Evolutionary conservation across 2,797 vertebrate species (phyloP).

Genomic region (Parotocinclus haroldoi): DNA sequence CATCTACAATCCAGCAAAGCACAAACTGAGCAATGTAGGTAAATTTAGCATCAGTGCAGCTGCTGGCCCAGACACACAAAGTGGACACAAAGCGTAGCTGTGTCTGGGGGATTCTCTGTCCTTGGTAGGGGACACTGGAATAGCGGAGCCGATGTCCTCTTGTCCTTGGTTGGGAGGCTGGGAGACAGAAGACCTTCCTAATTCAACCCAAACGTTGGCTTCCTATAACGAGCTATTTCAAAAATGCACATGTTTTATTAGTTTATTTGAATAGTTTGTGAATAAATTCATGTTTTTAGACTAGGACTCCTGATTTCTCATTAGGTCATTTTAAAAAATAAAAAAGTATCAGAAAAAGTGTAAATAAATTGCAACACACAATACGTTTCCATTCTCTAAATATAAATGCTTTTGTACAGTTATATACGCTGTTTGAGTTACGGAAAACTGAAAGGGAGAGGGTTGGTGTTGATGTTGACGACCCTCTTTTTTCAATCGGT

Average conservation of each 20-base stretch:
- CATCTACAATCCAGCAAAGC: slow-evolving; percentile 13
- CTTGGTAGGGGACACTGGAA: slow-evolving; percentile 31
- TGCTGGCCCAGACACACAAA: slow-evolving; percentile 31
- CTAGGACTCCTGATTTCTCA: too few species aligned
- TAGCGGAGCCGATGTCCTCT: slow-evolving; percentile 31
- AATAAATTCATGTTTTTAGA: too few species aligned
- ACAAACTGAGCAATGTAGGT: slow-evolving; percentile 19
- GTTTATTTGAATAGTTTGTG: too few species aligned
- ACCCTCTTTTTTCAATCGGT: too few species aligned
- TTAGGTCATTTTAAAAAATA: too few species aligned
- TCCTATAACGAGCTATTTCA: slow-evolving; percentile 3
- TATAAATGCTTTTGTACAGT: too few species aligned
- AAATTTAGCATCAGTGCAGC: slow-evolving; percentile 39
- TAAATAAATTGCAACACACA: too few species aligned
- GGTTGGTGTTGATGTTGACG: too few species aligned
- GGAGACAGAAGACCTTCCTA: slow-evolving; percentile 10
- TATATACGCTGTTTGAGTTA: too few species aligned
- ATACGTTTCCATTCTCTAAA: too few species aligned
- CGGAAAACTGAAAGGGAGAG: too few species aligned
- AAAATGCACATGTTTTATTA: background rate
- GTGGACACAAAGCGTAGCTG: slow-evolving; percentile 11
- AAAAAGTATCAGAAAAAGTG: too few species aligned
- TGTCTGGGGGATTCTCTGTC: slow-evolving; percentile 42
- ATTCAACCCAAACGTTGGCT: slow-evolving; percentile 6
- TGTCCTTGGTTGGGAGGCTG: slow-evolving; percentile 35